A percentile compares a stretch with the other conserved stretches of the same genome.
Evolutionary conservation across 2,113 vertebrate species (phyloP).

Genomic region (Tichodroma muraria): DNA sequence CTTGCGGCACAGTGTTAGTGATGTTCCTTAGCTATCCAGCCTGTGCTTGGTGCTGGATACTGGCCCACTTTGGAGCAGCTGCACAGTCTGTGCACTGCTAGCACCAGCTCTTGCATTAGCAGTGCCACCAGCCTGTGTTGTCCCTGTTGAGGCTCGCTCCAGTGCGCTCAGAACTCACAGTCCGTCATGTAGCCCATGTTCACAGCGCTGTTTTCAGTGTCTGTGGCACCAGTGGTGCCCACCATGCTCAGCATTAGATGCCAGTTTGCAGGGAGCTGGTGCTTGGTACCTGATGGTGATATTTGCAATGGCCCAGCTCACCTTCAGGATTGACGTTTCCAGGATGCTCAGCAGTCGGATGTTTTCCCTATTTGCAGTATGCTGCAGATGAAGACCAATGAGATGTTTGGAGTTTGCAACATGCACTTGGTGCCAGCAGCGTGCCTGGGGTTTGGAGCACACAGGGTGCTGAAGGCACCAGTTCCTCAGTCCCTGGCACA

Average conservation of each 20-base stretch:
- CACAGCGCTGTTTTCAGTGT: not conserved
- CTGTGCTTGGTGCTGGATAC: not conserved
- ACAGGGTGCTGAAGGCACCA: accelerated
- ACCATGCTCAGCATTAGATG: accelerated
- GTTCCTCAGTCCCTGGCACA: not conserved
- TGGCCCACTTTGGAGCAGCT: not conserved
- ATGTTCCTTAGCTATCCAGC: not conserved
- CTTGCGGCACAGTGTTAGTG: not conserved
- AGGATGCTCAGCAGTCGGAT: accelerated
- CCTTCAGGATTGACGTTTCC: accelerated
- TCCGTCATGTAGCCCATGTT: accelerated
- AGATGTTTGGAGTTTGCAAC: not conserved
- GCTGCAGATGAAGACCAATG: not conserved
- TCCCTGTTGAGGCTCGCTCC: not conserved
- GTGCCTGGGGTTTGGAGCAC: not conserved
- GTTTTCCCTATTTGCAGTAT: not conserved
- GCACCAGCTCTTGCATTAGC: not conserved
- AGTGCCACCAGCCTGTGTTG: not conserved
- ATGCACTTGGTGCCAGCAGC: accelerated
- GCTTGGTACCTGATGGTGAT: not conserved
- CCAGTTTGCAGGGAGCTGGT: not conserved
- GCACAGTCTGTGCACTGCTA: not conserved
- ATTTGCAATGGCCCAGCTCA: not conserved
- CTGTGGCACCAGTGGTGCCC: accelerated
- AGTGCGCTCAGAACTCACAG: not conserved